These are phyloP conservation scores for Dicerorhinus sumatrensis DNA, from an alignment of 2,113 vertebrate species.

Conservation along the genomic window DNA sequence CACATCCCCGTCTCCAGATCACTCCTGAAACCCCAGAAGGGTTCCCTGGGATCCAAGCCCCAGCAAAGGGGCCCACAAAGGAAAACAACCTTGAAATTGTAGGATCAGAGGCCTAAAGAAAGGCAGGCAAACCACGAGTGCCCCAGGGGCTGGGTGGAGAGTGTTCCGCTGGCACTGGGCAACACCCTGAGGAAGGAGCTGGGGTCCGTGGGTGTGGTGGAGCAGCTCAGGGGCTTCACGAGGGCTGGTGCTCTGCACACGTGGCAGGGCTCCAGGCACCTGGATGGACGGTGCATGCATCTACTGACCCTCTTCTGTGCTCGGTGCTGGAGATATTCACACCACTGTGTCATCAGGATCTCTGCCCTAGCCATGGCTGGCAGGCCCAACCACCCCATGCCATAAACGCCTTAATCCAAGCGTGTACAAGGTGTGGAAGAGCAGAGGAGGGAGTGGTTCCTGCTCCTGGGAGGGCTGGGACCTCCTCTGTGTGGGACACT, in stretches of 20 bases:
- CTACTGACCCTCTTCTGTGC: neutral
- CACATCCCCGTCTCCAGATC: neutral
- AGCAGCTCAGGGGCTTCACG: neutral
- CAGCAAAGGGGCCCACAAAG: neutral
- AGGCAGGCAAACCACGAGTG: neutral
- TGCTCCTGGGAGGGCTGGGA: too few relatives aligned
- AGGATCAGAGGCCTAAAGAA: neutral
- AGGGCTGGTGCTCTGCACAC: neutral
- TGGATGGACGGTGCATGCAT: accelerated
- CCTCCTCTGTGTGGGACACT: neutral
- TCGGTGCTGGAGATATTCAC: accelerated
- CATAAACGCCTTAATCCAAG: neutral
- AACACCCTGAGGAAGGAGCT: neutral
- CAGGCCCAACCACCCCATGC: neutral
- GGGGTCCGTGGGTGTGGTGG: accelerated
- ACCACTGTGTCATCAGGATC: accelerated
- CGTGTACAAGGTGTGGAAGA: accelerated
- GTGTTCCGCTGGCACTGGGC: too few relatives aligned
- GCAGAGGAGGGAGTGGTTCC: neutral
- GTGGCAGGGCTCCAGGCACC: neutral
- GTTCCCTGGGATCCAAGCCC: neutral
- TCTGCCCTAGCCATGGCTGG: neutral
- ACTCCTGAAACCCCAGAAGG: neutral
- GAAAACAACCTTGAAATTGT: neutral
- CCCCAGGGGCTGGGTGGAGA: too few relatives aligned